These are phyloP conservation scores for Dipodomys spectabilis DNA, from an alignment of 2,113 vertebrate species.

Conservation along the genomic window DNA sequence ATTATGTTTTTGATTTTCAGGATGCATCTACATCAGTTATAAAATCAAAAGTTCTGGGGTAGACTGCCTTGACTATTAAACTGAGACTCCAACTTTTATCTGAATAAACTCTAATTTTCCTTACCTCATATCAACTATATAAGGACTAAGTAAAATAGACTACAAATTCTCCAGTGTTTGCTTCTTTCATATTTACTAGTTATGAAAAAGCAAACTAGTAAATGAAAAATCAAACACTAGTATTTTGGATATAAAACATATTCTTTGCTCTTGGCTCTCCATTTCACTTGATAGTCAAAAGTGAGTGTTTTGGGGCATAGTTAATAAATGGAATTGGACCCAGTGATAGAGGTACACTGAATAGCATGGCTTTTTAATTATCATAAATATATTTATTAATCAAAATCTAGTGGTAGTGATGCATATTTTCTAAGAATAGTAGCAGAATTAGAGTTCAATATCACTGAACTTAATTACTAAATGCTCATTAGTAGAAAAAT, in stretches of 20 bases:
- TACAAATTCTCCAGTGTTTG: background rate
- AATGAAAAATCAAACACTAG: background rate
- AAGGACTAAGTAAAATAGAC: background rate
- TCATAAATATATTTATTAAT: conserved; percentile 46
- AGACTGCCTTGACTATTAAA: background rate
- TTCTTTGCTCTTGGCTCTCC: background rate
- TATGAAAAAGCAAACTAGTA: background rate
- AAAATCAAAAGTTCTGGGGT: background rate
- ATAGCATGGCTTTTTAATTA: background rate
- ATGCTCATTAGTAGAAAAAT: conserved; percentile 31
- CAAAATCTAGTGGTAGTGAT: conserved; percentile 11
- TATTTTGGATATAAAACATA: background rate
- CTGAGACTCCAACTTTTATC: background rate
- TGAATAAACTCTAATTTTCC: background rate
- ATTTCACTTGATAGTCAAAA: background rate
- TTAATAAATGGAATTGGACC: conserved; percentile 9
- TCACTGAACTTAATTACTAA: conserved; percentile 2
- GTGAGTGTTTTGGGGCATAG: background rate
- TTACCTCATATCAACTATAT: background rate
- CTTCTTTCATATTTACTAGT: conserved; percentile 19
- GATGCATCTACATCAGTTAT: background rate
- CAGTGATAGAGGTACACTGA: background rate
- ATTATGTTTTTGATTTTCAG: conserved; percentile 38
- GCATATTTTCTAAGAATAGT: conserved; percentile 26
- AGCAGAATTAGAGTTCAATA: conserved; percentile 30